Evolutionary conservation across 2,113 vertebrate genomes (phyloP), one percentile per base, ranked within the genome.

Genomic region (Nothocercus julius): DNA sequence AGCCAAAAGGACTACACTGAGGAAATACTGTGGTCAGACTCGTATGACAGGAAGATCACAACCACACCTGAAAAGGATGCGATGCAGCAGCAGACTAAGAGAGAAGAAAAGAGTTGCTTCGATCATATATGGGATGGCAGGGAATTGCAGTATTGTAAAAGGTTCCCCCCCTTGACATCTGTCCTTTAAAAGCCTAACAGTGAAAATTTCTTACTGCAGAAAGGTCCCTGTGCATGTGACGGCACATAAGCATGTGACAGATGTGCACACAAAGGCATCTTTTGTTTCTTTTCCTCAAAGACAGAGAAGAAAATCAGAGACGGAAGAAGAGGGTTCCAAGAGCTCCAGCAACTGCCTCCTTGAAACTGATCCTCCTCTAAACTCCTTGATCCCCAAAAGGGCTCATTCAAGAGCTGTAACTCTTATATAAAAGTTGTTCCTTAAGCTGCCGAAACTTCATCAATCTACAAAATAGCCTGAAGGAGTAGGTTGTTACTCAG

Each of bases 231-330:
- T 72, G 28, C 14, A 40, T 85, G 61, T 58, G 70, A 61, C 47
- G 84, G 56, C 28, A 38, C 24, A 28, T 1, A 3, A 85, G 12
- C 59, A 63, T 11, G 8, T 34, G n/a, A 49, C 38, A 84, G 32
- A 61, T 66, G 28, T 36, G 9, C 10, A 66, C 19, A 81, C 63
- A 74, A 78, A 11, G 73, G 25, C 7, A 45, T 54, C 6, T 87
- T 91, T 56, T 70, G 38, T 70, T 92, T 91, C 28, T 85, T 92
- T 83, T 72, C 66, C 70, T 9, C 28, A n/a, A 83, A 92, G n/a
- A 53, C 19, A 93, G 30, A 34, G 67, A 89, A 82, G 13, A 58
- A 80, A 88, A 51, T 58, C 34, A 42, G 3, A 40, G 59, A 58
- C 47, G 86, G 44, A 69, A 88, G 36, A 13, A 83, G 10, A 63